Evolutionary conservation across 1,140 invertebrate species (phyloP), one percentile per base, ranked within the genome.

Genomic region (Acromyrmex heyeri): DNA sequence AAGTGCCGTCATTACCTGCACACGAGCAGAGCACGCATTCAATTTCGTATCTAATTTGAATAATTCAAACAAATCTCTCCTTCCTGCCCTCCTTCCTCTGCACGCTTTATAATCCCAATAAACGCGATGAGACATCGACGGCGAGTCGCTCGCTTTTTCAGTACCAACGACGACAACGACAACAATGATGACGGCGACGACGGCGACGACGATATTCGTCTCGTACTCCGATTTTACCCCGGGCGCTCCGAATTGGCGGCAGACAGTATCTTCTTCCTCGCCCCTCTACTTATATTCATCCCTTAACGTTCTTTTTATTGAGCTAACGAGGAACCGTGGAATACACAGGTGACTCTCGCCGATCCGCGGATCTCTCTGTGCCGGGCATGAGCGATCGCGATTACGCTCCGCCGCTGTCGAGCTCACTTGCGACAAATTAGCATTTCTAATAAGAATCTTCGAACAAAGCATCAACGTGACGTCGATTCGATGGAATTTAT

Each of bases 41-140:
- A 95, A 95, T 95, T 95, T 95, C 92, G 94, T 94, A 95, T 94
- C 94, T 95, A 95, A 95, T 95, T 95, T 95, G 94, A 95, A 95
- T 95, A 95, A 95, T 95, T 95, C 93, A 95, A 95, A 95, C 94
- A 95, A 95, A 95, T 95, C 94, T 95, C 94, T 95, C 93, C 93
- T 95, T 95, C 94, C 94, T 94, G 94, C 93, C 94, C 93, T 94
- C 94, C 93, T 90, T 95, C 92, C 93, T 92, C 92, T 95, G 93
- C 94, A 95, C 94, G 94, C 93, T 95, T 94, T 94, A 95, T 93
- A 93, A 95, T 95, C 92, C 93, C 91, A 94, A 94, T 94, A 94
- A 94, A 94, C 92, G 93, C 92, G 93, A 91, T 67, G 90, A 91
- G 89, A 91, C 90, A 91, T 91, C 90, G 90, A 91, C 90, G 85